phyloP scores from a whole-genome alignment of 2,797 vertebrate species.

The Lacerta viridis region DNA sequence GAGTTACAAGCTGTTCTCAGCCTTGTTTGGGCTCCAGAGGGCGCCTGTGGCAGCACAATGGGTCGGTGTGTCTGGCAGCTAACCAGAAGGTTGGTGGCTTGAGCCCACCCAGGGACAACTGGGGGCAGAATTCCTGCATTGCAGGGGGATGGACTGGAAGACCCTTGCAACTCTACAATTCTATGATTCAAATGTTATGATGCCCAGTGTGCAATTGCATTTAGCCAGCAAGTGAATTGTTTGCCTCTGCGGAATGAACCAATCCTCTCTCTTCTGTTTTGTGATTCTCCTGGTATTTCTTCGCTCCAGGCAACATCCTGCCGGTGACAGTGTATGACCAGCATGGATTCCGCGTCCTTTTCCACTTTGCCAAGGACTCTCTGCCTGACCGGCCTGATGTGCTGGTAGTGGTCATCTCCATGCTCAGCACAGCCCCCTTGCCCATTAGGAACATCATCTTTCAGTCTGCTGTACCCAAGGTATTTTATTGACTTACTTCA shows the following conservation, averaged over 20 bases:
- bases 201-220: not conserved
- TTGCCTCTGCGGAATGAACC: not conserved
- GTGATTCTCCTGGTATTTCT: not conserved
- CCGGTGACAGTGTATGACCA: conserved; percentile 96
- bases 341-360: conserved; percentile 93
- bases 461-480: conserved; percentile 98
- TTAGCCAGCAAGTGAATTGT: not conserved
- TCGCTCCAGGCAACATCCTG: conserved; percentile 89
- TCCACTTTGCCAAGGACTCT: conserved; percentile 93
- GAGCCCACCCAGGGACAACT: too few species aligned
- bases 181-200: not conserved
- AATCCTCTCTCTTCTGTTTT: conserved; percentile 26
- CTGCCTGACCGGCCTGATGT: conserved; percentile 90
- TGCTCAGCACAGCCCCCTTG: conserved; percentile 94
- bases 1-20: not conserved
- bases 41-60: too few species aligned
- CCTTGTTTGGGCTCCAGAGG: not conserved
- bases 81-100: too few species aligned
- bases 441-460: conserved; percentile 94
- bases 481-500: conserved; percentile 58
- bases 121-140: too few species aligned
- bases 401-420: conserved; percentile 97
- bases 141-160: too few species aligned
- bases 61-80: too few species aligned
- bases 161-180: too few species aligned